Evolutionary conservation across 2,888 invertebrate species (phyloP).

Genomic region (Aporophyla lueneburgensis): DNA sequence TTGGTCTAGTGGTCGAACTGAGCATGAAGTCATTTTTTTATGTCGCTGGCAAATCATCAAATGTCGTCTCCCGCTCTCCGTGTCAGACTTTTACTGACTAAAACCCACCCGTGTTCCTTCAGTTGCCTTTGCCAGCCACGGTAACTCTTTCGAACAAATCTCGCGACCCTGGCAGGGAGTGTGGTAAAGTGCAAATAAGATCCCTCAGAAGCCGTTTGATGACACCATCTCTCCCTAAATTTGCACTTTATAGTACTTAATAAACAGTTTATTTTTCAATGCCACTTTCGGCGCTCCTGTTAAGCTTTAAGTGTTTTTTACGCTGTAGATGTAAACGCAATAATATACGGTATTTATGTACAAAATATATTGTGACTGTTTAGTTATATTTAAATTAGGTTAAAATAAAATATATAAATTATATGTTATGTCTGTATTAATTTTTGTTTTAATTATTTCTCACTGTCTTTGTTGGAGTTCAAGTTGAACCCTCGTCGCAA

Average conservation of each 20-base stretch:
- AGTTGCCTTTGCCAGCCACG: no score
- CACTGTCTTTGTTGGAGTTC: no score
- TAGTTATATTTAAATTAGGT: background rate
- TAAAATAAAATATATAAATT: conserved; percentile 38
- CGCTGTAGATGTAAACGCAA: conserved; percentile 29
- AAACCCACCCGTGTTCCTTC: no score
- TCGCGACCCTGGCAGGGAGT: no score
- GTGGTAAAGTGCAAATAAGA: background rate
- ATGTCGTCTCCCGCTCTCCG: no score
- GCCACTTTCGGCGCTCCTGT: background rate
- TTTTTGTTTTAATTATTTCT: conserved; percentile 9
- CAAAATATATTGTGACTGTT: conserved; percentile 40
- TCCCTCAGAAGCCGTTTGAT: background rate
- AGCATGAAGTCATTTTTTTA: no score
- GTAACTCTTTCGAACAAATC: no score
- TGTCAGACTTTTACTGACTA: no score
- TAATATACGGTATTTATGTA: conserved; percentile 30
- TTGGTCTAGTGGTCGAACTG: no score
- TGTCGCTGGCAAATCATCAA: no score
- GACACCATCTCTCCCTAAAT: background rate
- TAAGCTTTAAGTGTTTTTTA: background rate
- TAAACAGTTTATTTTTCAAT: background rate
- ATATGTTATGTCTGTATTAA: conserved; percentile 21
- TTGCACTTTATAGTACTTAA: background rate
- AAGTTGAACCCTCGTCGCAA: no score